phyloP scores from a whole-genome alignment of 2,113 vertebrate species.

The Eretmochelys imbricata region DNA sequence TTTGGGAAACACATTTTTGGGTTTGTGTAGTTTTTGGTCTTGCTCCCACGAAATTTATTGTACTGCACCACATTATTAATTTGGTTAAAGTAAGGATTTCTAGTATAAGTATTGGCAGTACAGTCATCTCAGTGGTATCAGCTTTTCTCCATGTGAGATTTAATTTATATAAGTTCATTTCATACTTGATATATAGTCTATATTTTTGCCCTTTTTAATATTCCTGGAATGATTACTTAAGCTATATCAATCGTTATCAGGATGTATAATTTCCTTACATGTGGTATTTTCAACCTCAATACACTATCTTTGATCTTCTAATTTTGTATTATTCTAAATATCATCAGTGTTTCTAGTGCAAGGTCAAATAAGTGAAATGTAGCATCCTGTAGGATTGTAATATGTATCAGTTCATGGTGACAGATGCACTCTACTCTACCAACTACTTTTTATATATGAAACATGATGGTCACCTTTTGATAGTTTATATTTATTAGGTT shows the following conservation, averaged over 20 bases:
- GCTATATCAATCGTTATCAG: no score
- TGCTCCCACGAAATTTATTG: neutral
- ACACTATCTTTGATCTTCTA: no score
- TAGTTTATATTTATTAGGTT: conserved; percentile 3
- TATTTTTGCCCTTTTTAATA: no score
- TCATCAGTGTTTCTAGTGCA: neutral
- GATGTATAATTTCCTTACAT: no score
- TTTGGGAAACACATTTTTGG: neutral
- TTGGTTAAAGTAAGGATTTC: neutral
- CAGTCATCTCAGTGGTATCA: neutral
- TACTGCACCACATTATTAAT: neutral
- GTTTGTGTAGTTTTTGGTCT: neutral
- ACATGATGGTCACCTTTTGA: neutral
- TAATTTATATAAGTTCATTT: neutral
- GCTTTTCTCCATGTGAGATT: neutral
- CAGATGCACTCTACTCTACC: neutral
- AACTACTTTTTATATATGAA: neutral
- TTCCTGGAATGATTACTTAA: no score
- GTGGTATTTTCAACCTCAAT: no score
- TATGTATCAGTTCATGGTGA: neutral
- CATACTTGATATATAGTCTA: no score
- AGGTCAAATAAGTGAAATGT: neutral
- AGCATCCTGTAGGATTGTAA: neutral
- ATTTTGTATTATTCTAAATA: neutral
- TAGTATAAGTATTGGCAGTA: neutral